Percentiles rank a stretch among this genome's conserved stretches.
phyloP scores from a whole-genome alignment of 2,888 invertebrate species.

The Matsumyia berberina region DNA sequence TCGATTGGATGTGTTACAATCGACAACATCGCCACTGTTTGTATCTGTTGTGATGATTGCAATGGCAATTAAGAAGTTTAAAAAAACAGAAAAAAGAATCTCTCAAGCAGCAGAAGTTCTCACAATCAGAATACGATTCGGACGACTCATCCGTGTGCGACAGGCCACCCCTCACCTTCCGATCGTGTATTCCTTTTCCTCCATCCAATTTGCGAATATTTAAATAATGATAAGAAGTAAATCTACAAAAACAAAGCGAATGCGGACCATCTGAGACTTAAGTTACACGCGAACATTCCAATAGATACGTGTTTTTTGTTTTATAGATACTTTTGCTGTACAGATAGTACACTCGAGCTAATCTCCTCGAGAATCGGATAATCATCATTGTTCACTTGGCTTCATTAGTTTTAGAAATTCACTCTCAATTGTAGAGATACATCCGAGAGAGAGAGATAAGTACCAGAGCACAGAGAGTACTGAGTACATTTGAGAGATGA shows the following conservation, averaged over 20 bases:
- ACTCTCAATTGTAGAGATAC: conserved; percentile 15
- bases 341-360: conserved; percentile 31
- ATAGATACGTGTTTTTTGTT: not conserved
- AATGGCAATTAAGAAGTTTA: not conserved
- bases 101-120: not conserved
- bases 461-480: not conserved
- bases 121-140: no score
- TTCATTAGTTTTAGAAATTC: conserved; percentile 58
- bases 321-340: conserved; percentile 19
- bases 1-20: conserved; percentile 3
- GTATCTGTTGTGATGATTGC: no score
- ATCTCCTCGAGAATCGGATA: conserved; percentile 41
- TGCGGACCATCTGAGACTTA: conserved; percentile 27
- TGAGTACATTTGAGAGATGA: conserved; percentile 43
- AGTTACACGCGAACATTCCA: conserved; percentile 33
- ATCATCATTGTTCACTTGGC: conserved; percentile 52
- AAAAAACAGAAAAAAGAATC: not conserved
- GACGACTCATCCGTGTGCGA: no score
- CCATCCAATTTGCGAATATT: conserved; percentile 47
- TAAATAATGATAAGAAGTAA: conserved; percentile 61
- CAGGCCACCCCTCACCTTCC: not conserved
- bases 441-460: not conserved
- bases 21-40: not conserved
- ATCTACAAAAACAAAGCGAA: conserved; percentile 16
- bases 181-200: conserved; percentile 7